Percentiles rank a stretch among this genome's conserved stretches.
phyloP scores from a whole-genome alignment of 1,140 invertebrate species.

The Drosophila lini region DNA sequence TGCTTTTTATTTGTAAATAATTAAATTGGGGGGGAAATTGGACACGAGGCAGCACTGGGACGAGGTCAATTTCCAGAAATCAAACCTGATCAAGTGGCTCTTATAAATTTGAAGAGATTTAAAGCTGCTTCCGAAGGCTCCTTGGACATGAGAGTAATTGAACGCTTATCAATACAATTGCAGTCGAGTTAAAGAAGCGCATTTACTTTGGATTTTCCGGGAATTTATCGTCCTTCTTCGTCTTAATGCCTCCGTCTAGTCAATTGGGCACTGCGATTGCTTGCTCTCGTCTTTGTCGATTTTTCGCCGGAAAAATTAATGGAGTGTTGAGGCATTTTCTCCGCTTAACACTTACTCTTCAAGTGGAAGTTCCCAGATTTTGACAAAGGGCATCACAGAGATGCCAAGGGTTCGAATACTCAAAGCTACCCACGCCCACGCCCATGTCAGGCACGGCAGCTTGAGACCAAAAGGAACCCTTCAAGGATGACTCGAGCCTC shows the following conservation, averaged over 20 bases:
- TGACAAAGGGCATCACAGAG: conserved; percentile 16
- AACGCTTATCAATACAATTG: conserved; percentile 44
- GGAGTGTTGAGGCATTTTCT: conserved; percentile 17
- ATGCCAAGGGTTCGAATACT: conserved; percentile 35
- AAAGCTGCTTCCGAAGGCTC: conserved; percentile 3
- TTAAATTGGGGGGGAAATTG: conserved; percentile 12
- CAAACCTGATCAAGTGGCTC: conserved; percentile 19
- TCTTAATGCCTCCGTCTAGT: conserved; percentile 23
- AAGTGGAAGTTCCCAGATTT: conserved; percentile 16
- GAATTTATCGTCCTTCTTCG: conserved; percentile 17
- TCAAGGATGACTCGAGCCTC: conserved; percentile 22
- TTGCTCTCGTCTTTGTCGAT: not conserved
- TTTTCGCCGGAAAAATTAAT: conserved; percentile 30
- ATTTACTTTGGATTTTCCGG: conserved; percentile 19
- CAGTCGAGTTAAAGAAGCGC: conserved; percentile 18
- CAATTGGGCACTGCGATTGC: conserved; percentile 30
- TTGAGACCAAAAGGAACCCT: conserved; percentile 4
- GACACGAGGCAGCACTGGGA: not conserved
- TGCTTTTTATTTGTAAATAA: conserved; percentile 34
- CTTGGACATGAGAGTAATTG: conserved; percentile 11
- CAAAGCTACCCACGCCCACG: conserved; percentile 6
- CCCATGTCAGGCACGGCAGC: conserved; percentile 15
- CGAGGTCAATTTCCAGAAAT: not conserved
- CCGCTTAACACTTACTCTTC: conserved; percentile 13
- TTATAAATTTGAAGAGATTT: conserved; percentile 35